Percentiles rank a stretch among this genome's conserved stretches.
Evolutionary conservation across 1,140 invertebrate species (phyloP).

Genomic region (Drosophila virilis): DNA sequence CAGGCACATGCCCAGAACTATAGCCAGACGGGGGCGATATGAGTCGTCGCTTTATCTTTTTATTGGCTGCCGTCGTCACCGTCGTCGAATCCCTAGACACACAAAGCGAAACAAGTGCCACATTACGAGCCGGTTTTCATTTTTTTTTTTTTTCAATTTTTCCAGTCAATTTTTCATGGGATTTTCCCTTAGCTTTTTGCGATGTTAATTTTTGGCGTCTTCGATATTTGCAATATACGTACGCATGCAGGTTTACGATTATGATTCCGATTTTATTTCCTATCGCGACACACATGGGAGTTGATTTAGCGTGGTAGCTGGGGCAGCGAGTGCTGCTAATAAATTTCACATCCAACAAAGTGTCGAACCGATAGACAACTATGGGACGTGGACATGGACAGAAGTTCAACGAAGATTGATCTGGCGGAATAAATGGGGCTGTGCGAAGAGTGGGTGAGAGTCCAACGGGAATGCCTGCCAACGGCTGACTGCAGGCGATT

Average conservation of each 20-base stretch:
- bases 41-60: slow-evolving; percentile 71
- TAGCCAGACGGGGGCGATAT: slow-evolving; percentile 35
- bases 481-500: slow-evolving; percentile 69
- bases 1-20: slow-evolving; percentile 27
- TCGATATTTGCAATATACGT: slow-evolving; percentile 54
- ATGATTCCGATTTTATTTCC: slow-evolving; percentile 21
- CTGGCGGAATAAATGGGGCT: slow-evolving; percentile 78
- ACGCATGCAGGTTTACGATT: slow-evolving; percentile 44
- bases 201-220: slow-evolving; percentile 32
- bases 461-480: slow-evolving; percentile 31
- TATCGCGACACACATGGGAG: slow-evolving; percentile 26
- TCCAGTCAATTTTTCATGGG: slow-evolving; percentile 51
- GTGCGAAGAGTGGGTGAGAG: slow-evolving; percentile 27
- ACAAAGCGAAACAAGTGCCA: slow-evolving; percentile 50
- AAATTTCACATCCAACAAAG: slow-evolving; percentile 82
- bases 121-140: slow-evolving; percentile 31
- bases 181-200: slow-evolving; percentile 37
- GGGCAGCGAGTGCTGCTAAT: slow-evolving; percentile 54
- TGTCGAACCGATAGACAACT: slow-evolving; percentile 74
- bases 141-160: slow-evolving; percentile 37
- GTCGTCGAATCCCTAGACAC: slow-evolving; percentile 38
- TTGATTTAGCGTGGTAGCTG: slow-evolving; percentile 3
- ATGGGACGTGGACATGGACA: slow-evolving; percentile 56
- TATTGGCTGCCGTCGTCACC: slow-evolving; percentile 63
- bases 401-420: slow-evolving; percentile 80